Percentiles rank a stretch among this genome's conserved stretches.
phyloP scores from a whole-genome alignment of 2,113 vertebrate genomes.

The Amphiprion percula region DNA sequence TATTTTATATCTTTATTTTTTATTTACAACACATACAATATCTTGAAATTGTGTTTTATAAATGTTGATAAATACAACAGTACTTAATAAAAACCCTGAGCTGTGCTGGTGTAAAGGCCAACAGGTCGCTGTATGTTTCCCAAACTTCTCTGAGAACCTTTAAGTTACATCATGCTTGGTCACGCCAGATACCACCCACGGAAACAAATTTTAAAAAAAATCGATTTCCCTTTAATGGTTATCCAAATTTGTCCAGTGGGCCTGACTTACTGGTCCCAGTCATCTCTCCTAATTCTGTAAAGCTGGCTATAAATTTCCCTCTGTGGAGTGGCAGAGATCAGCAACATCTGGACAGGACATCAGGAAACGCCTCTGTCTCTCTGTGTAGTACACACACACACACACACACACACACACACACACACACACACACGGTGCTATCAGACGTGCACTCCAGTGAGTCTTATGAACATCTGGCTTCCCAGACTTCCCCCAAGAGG shows the following conservation, averaged over 20 bases:
- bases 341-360: slow-evolving; percentile 85
- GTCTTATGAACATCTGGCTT: slow-evolving; percentile 75
- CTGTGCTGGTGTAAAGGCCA: no score
- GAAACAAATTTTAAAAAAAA: not conserved
- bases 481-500: slow-evolving; percentile 67
- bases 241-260: slow-evolving; percentile 40
- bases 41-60: no score
- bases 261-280: slow-evolving; percentile 13
- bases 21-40: no score
- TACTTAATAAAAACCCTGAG: no score
- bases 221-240: slow-evolving; percentile 20
- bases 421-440: slow-evolving; percentile 37
- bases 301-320: slow-evolving; percentile 69
- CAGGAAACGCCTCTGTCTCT: slow-evolving; percentile 64
- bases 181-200: slow-evolving; percentile 3
- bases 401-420: slow-evolving; percentile 38
- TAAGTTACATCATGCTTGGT: not conserved
- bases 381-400: slow-evolving; percentile 20
- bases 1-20: no score
- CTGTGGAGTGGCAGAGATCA: slow-evolving; percentile 75
- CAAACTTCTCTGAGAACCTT: slow-evolving; percentile 3
- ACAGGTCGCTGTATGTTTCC: no score
- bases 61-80: no score
- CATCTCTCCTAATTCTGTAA: slow-evolving; percentile 66
- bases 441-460: slow-evolving; percentile 58